phyloP scores from a whole-genome alignment of 2,797 vertebrate genomes.

The Leptoclinus maculatus region DNA sequence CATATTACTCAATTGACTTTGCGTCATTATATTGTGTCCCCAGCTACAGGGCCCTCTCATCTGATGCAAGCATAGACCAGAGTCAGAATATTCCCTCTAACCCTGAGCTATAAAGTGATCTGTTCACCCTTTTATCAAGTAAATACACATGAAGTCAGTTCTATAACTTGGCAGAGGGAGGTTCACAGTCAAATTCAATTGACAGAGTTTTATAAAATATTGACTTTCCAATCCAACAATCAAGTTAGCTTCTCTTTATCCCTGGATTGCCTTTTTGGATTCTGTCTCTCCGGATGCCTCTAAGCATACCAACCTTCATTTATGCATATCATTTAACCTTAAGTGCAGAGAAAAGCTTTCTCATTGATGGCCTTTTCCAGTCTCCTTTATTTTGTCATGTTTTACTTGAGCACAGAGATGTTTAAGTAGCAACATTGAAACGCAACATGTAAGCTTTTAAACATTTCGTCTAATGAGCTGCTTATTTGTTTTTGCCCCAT shows the following conservation, averaged over 20 bases:
- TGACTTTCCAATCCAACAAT: constrained; percentile 38
- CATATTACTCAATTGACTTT: background rate
- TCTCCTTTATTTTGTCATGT: constrained; percentile 3
- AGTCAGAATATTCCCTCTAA: too few species aligned
- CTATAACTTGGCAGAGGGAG: background rate
- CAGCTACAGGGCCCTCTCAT: background rate
- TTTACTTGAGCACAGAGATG: background rate
- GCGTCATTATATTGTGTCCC: constrained; percentile 6
- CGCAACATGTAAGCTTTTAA: constrained; percentile 2
- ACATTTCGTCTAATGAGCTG: constrained; percentile 6
- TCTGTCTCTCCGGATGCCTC: background rate
- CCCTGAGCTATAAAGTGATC: constrained; percentile 19
- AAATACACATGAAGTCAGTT: constrained; percentile 1
- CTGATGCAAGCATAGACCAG: background rate
- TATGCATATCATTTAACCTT: constrained; percentile 2
- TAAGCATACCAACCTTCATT: constrained; percentile 1
- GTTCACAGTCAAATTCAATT: constrained; percentile 45
- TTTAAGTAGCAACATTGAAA: background rate
- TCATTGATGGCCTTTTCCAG: constrained; percentile 10
- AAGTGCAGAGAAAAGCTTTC: constrained; percentile 6
- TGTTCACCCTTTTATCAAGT: background rate
- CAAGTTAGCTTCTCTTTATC: constrained; percentile 3
- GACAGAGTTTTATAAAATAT: constrained; percentile 3
- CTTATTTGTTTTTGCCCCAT: constrained; percentile 27
- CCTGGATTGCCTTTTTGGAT: background rate